Conservation (phyloP, 2,888 invertebrate genomes). For the Steinernema scapterisci region DNA sequence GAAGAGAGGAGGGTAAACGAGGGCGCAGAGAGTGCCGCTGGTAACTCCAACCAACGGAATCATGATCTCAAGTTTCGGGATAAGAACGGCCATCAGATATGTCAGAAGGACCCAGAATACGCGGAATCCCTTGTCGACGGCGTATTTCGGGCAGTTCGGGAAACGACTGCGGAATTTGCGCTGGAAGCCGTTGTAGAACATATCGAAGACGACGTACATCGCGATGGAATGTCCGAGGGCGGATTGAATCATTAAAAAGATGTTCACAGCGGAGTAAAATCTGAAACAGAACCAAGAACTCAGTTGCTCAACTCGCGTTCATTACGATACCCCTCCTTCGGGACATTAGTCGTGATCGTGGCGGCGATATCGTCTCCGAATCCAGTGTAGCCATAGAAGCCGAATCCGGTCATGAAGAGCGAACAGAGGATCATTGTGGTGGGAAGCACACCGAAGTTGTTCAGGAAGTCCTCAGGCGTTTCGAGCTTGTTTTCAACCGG, state of each 20-base stretch:
- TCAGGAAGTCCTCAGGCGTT: conserved; percentile 64
- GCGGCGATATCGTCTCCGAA: conserved; percentile 58
- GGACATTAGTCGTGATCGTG: conserved; percentile 67
- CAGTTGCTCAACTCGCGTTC: too few species aligned
- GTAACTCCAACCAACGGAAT: conserved; percentile 83
- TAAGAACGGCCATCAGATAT: conserved; percentile 78
- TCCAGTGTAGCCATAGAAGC: conserved; percentile 67
- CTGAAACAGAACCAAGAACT: too few species aligned
- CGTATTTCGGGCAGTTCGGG: conserved; percentile 56
- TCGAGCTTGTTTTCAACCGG: conserved; percentile 66
- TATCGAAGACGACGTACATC: conserved; percentile 66
- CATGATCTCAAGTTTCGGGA: conserved; percentile 84
- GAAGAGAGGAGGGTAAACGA: conserved; percentile 74
- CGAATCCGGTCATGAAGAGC: conserved; percentile 60
- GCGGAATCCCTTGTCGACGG: conserved; percentile 62
- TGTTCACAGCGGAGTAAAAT: conserved; percentile 64
- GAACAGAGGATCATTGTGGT: conserved; percentile 67
- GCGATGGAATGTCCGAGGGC: conserved; percentile 67
- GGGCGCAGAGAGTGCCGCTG: conserved; percentile 78
- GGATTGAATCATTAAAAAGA: conserved; percentile 65
- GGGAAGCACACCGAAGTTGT: conserved; percentile 65
- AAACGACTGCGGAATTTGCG: conserved; percentile 64
- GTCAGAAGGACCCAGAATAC: conserved; percentile 67
- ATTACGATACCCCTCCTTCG: conserved; percentile 52
- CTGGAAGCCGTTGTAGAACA: conserved; percentile 67